These are phyloP conservation scores for Stenolophus ochropezus DNA, from an alignment of 2,888 invertebrate genomes.

Conservation along the genomic window DNA sequence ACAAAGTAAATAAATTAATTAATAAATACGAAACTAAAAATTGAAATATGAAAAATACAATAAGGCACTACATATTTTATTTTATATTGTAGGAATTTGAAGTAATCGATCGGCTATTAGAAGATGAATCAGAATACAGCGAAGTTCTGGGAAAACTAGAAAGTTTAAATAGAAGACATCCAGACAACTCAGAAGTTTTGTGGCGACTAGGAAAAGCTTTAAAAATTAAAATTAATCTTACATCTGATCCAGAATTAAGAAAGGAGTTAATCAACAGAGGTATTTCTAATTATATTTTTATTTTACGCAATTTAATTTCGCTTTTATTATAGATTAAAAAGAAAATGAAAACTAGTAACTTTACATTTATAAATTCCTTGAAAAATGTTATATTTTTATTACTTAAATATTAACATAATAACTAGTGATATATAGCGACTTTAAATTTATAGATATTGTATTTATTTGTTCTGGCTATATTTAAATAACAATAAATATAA, in stretches of 20 bases:
- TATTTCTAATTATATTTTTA: conserved; percentile 50
- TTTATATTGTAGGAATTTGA: conserved; percentile 64
- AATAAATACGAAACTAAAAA: too few species aligned
- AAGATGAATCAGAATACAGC: conserved; percentile 62
- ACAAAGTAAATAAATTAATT: too few species aligned
- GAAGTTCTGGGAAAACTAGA: conserved; percentile 65
- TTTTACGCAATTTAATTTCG: neutral
- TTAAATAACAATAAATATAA: too few species aligned
- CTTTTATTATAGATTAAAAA: too few species aligned
- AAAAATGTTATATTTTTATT: too few species aligned
- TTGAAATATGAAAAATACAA: too few species aligned
- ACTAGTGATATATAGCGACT: too few species aligned
- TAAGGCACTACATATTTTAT: neutral
- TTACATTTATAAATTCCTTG: too few species aligned
- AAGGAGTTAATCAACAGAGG: conserved; percentile 68
- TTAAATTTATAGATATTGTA: too few species aligned
- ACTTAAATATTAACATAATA: too few species aligned
- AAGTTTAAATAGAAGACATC: conserved; percentile 68
- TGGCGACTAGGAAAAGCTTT: conserved; percentile 71
- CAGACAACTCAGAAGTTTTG: conserved; percentile 68
- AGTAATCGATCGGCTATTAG: conserved; percentile 68
- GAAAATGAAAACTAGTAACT: too few species aligned
- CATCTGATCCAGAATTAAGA: conserved; percentile 64
- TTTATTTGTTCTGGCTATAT: too few species aligned
- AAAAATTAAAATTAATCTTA: conserved; percentile 65